Evolutionary conservation across 2,113 vertebrate species (phyloP), one percentile per base, ranked within the genome.

Genomic region (Electrona antarctica): DNA sequence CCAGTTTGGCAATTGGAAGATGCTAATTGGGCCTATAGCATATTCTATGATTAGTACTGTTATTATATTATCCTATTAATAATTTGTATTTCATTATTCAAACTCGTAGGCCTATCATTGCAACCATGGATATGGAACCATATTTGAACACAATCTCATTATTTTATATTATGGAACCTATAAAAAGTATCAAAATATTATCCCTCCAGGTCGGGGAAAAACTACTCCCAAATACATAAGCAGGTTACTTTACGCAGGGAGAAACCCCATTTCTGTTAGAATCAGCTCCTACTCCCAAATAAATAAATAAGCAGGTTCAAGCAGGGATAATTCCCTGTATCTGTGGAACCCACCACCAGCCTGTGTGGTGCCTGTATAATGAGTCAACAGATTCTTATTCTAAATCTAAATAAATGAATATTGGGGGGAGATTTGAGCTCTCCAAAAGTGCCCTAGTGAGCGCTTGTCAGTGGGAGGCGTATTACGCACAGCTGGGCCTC

Each of bases 401-500:
- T 33, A n/a, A 49, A 60, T 55, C 69, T 33, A n/a, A 49, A 60
- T 14, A 48, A 55, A 49, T 47, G 0, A 48, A 54, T 71, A 67
- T 29, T 29, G 21, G 12, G 8, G 59, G 45, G 2, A 55, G 21
- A n/a, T 65, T 66, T 48, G 11, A 7, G 46, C 10, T 49, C 49
- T 57, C 8, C 2, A 46, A 61, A 8, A 21, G 14, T 47, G 61
- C 14, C 15, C 45, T 13, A 10, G 0, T 15, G 10, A 69, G 55
- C 6, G 67, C 63, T 13, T 69, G 70, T 5, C 28, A 58, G 74
- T 66, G 13, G 45, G 62, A 52, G 62, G 70, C 29, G 60, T 29
- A 64, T 57, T 50, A 8, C 49, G 58, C 85, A 51, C 87, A 80
- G 77, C 60, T 1, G 76, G 85, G 8, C 51, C 54, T 76, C 77